Evolutionary conservation across 1,140 invertebrate species (phyloP).

Genomic region (Drosophila grimshawi): DNA sequence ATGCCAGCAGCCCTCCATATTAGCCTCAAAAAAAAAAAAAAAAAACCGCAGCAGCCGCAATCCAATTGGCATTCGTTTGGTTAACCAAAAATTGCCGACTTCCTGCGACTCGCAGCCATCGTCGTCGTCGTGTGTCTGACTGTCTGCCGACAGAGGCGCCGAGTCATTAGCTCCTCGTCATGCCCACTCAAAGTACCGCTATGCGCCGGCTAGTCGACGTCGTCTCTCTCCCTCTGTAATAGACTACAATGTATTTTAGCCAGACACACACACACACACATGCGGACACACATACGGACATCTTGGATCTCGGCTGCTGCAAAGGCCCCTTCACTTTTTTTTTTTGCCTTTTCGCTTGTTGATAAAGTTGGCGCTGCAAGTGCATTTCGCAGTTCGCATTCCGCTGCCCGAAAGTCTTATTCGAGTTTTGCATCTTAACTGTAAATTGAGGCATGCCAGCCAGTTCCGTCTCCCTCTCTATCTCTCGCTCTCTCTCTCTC

Average conservation of each 20-base stretch:
- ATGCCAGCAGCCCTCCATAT: neutral
- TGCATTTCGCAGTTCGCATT: conserved; percentile 75
- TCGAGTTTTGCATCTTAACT: conserved; percentile 81
- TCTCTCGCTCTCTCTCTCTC: neutral
- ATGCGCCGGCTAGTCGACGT: conserved; percentile 63
- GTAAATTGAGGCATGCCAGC: conserved; percentile 71
- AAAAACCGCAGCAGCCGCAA: neutral
- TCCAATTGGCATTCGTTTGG: conserved; percentile 55
- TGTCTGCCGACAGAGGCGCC: conserved; percentile 55
- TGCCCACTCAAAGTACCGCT: conserved; percentile 75
- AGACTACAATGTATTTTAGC: conserved; percentile 44
- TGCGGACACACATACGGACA: conserved; percentile 55
- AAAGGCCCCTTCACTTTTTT: conserved; percentile 76
- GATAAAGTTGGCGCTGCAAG: conserved; percentile 79
- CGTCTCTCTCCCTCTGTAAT: conserved; percentile 25
- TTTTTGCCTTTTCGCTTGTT: conserved; percentile 33
- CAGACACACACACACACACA: conserved; percentile 56
- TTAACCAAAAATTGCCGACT: conserved; percentile 69
- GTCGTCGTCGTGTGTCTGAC: neutral
- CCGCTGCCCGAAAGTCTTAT: conserved; percentile 75
- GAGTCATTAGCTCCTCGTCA: conserved; percentile 74
- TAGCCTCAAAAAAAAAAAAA: neutral
- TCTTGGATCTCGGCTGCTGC: conserved; percentile 48
- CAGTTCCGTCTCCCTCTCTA: neutral
- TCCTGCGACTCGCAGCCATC: conserved; percentile 53